Evolutionary conservation across 2,113 vertebrate species (phyloP).

Genomic region (Lampris megalopsis): DNA sequence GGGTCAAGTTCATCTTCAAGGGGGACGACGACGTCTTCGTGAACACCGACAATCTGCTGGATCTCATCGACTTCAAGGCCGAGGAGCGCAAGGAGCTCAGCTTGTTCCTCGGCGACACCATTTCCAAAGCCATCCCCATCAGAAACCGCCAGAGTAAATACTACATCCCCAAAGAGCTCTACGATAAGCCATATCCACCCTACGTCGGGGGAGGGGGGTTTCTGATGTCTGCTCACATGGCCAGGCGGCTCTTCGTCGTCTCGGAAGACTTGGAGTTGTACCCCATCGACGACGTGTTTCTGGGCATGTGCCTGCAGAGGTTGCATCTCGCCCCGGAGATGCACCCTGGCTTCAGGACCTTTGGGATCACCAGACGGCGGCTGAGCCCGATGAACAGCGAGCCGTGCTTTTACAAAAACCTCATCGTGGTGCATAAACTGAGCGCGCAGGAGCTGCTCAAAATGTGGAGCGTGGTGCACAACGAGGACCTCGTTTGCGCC

Average conservation of each 20-base stretch:
- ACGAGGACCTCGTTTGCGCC: constrained; percentile 75
- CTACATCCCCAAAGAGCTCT: constrained; percentile 84
- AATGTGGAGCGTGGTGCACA: constrained; percentile 85
- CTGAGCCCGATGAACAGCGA: constrained; percentile 82
- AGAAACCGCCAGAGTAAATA: constrained; percentile 87
- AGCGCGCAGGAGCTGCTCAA: constrained; percentile 79
- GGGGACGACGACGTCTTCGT: constrained; percentile 90
- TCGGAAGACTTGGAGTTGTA: constrained; percentile 82
- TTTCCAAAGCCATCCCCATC: constrained; percentile 83
- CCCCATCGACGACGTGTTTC: constrained; percentile 90
- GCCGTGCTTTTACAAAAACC: constrained; percentile 86
- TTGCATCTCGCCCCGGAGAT: constrained; percentile 76
- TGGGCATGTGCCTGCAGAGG: constrained; percentile 87
- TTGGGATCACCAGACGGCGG: constrained; percentile 77
- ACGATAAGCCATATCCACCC: constrained; percentile 80
- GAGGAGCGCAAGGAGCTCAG: constrained; percentile 59
- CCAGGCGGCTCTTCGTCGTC: constrained; percentile 66
- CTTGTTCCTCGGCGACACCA: constrained; percentile 88
- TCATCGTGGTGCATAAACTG: constrained; percentile 89
- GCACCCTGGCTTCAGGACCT: constrained; percentile 85
- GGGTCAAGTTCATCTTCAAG: constrained; percentile 83
- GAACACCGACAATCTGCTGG: constrained; percentile 84
- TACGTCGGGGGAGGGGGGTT: constrained; percentile 87
- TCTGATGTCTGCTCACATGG: constrained; percentile 80
- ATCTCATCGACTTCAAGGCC: constrained; percentile 75